Evolutionary conservation across 2,797 vertebrate species (phyloP), one percentile per base, ranked within the genome.

Genomic region (Muscicapa comitata): DNA sequence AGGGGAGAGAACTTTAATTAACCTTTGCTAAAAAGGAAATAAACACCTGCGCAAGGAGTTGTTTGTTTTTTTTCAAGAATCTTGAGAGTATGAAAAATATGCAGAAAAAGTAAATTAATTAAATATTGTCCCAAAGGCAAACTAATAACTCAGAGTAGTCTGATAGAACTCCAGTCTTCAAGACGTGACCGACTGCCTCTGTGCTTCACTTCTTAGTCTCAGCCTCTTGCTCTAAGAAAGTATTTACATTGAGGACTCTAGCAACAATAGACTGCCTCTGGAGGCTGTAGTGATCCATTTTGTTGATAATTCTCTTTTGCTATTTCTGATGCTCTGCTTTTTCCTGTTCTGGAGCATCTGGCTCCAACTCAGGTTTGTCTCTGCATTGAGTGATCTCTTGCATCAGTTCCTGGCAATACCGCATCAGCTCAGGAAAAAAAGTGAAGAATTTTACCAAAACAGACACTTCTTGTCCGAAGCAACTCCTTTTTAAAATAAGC

Each of bases 391-490:
- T 0, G 7, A 51, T 59, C 31, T 48, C 81, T 75, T 79, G 51
- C 23, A 48, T 37, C n/a, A 26, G 28, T 15, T 91, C 17, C 33
- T 42, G n/a, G 25, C 26, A 58, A 21, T 35, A n/a, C 17, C 35
- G 26, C 48, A 71, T 33, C 45, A 61, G 40, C 12, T 78, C 19
- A 28, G 38, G 13, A 43, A 12, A 18, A 31, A 17, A 50, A 28
- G 9, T 33, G 31, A 29, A 80, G 10, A 61, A 62, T 78, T 38
- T 70, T 76, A 68, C 28, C 17, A 73, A 68, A 91, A 4, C 19
- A 75, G 10, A 20, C 0, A 16, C 25, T 66, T 76, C 16, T 19
- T 45, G 2, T 26, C 10, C 0, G 0, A n/a, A 72, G 11, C 5
- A 81, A 47, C 47, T 92, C 2, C 7, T 75, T 58, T 85, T 70